Base-by-base conservation (phyloP, 2,797 vertebrate genomes). In the Hylomyscus alleni region DNA sequence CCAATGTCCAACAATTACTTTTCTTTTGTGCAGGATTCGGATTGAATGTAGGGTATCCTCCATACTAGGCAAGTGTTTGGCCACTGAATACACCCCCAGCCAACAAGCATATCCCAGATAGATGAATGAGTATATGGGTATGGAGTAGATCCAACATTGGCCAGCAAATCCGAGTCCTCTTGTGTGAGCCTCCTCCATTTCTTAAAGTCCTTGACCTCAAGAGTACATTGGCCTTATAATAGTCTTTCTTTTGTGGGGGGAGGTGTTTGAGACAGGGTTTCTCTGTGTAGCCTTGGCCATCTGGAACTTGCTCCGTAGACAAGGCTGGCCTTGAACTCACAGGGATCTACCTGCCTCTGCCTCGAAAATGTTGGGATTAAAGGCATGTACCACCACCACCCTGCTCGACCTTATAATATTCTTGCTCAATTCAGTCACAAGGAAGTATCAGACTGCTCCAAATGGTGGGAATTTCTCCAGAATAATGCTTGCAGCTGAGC, bases 71-170 rank as follows among this genome's bases (percentile, higher is more conserved):
- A 62, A n/a, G 56, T 24, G 56, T 31, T 62, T 44, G 31, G 40
- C 40, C 40, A 60, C 29, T 34, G 40, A 50, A 29, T 77, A 34
- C n/a, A 81, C n/a, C 44, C 26, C 47, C 62, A 90, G 11, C 47
- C 58, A 67, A 37, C 11, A 40, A 40, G 4, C 15, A 40, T 19
- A 22, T 47, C 56, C 11, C 26, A 5, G 24, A 12, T 3, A 60
- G 24, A 0, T 56, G 10, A 37, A 37, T 7, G 11, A 81, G 6
- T 10, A 22, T 1, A 26, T 1, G 34, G n/a, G 37, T 29, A 24
- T 22, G 29, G 0, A 9, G 0, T 11, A 15, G 31, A 58, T 34
- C 10, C 22, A 19, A 24, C 12, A 0, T 15, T 82, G 34, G 14
- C 1, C 26, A 13, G 26, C 37, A 1, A 52, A 17, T 56, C 58